Evolutionary conservation across 1,140 invertebrate species (phyloP), one percentile per base, ranked within the genome.

Genomic region (Lethrus apterus): DNA sequence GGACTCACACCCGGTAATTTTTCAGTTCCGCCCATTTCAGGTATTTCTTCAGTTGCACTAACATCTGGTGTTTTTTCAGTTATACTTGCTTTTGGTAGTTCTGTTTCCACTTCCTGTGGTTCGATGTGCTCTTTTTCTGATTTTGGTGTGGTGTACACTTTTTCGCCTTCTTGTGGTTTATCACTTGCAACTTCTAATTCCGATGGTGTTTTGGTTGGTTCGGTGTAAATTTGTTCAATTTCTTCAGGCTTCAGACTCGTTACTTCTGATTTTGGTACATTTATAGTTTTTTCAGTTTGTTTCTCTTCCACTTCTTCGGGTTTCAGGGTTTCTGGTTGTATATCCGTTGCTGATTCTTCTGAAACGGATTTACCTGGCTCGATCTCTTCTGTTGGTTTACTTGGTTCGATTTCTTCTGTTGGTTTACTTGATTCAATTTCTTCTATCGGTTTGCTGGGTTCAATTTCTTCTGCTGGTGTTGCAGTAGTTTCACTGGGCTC

Each of bases 181-280:
- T 48, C 46, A 23, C 4, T 31, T 21, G 19, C 13, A 10, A 30
- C 29, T 29, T 46, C 10, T n/a, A 45, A 20, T 17, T 42, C 41
- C 42, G 47, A 10, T n/a, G 50, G 48, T 46, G 51, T 46, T 32
- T 64, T 50, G 29, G 49, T 48, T 41, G 55, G 15, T 56, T 51
- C 38, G 32, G 46, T 15, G 47, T 56, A 50, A 34, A 54, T 9
- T 47, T 50, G 50, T 31, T 58, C 54, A 7, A 54, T 47, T 1
- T 44, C 21, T 24, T 56, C 45, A 42, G 50, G 46, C 13, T 19
- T 18, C 34, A 9, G 50, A 32, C 44, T 50, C 54, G 33, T 48
- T 15, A 46, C 50, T 43, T 42, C 50, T n/a, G 45, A 48, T 45
- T 45, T 46, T 49, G 38, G 20, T 55, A 58, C 56, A 10, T 42